These are phyloP conservation scores for Ptilonorhynchus violaceus DNA, from an alignment of 2,113 vertebrate genomes.

Conservation along the genomic window DNA sequence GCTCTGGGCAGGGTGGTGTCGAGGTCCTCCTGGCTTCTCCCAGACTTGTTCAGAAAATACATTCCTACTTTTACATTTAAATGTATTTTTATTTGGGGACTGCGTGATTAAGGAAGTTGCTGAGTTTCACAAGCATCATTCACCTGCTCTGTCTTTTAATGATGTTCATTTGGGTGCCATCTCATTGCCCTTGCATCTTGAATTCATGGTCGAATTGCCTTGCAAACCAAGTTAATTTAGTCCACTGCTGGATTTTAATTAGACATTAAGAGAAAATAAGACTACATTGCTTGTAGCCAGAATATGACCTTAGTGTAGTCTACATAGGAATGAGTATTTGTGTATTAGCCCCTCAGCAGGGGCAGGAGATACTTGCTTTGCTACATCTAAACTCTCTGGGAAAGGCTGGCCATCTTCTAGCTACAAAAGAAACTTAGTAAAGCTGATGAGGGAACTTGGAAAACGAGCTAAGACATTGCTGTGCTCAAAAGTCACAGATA, in stretches of 20 bases:
- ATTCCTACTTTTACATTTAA: not conserved
- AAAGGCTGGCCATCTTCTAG: not conserved
- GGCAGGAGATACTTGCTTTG: not conserved
- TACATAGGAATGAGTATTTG: not conserved
- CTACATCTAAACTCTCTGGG: not conserved
- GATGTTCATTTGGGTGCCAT: not conserved
- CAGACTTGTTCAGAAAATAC: not conserved
- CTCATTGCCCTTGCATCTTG: not conserved
- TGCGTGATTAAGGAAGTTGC: not conserved
- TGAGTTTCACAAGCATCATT: not conserved
- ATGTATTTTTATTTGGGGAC: not conserved
- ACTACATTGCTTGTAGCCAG: not conserved
- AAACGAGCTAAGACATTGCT: not conserved
- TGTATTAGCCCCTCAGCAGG: not conserved
- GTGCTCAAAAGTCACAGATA: not conserved
- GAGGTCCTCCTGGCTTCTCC: not conserved
- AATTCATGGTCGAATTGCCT: not conserved
- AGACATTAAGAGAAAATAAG: not conserved
- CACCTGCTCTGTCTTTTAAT: not conserved
- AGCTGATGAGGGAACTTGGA: not conserved
- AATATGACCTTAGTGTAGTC: not conserved
- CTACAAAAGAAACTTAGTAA: not conserved
- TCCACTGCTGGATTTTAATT: not conserved
- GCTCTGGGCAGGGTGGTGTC: too few species aligned
- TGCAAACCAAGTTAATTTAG: not conserved